Evolutionary conservation across 2,113 vertebrate species (phyloP).

Genomic region (Brachyistius frenatus): DNA sequence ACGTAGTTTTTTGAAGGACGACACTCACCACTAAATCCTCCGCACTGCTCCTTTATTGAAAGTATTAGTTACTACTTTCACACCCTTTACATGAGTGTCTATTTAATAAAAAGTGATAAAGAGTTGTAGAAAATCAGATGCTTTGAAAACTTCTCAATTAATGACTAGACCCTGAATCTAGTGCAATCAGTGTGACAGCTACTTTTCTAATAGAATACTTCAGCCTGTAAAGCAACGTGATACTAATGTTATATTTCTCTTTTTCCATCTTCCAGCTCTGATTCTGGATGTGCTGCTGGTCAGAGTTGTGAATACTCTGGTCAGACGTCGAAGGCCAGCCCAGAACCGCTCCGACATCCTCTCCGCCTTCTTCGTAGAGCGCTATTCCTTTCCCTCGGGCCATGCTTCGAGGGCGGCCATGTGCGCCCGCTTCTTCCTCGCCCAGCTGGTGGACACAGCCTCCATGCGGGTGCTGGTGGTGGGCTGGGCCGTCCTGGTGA

Average conservation of each 20-base stretch:
- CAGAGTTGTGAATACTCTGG: conserved; percentile 86
- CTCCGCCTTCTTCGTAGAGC: conserved; percentile 89
- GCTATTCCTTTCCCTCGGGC: conserved; percentile 92
- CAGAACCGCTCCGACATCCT: conserved; percentile 94
- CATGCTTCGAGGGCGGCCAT: conserved; percentile 90
- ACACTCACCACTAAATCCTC: too few species aligned
- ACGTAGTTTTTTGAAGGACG: too few species aligned
- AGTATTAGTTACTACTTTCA: too few species aligned
- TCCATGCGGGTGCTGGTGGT: conserved; percentile 88
- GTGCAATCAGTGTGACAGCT: neutral
- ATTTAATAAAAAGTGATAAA: too few species aligned
- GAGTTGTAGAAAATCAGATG: too few species aligned
- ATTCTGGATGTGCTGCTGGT: conserved; percentile 90
- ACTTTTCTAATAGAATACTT: neutral
- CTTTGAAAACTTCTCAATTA: too few species aligned
- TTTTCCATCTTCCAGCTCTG: conserved; percentile 78
- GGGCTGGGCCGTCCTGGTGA: conserved; percentile 88
- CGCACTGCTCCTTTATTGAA: too few species aligned
- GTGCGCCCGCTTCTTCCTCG: conserved; percentile 89
- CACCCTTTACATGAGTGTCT: too few species aligned
- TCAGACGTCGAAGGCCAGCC: conserved; percentile 86
- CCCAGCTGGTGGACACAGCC: conserved; percentile 87
- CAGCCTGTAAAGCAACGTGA: neutral
- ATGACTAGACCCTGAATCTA: too few species aligned
- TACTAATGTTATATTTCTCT: neutral